These are phyloP conservation scores for Plodia interpunctella DNA, from an alignment of 1,140 invertebrate genomes.

Conservation along the genomic window DNA sequence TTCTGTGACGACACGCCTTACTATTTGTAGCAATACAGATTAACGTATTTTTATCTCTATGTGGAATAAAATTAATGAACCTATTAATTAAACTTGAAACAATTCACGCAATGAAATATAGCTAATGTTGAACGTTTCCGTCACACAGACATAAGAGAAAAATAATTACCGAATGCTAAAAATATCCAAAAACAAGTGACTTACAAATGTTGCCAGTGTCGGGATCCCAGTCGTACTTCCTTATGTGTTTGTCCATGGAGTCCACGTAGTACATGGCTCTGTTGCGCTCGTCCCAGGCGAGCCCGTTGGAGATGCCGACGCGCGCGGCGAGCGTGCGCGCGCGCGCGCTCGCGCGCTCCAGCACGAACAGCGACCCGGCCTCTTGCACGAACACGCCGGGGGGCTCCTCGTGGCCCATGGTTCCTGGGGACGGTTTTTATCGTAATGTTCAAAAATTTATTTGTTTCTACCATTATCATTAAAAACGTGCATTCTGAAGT, in stretches of 20 bases:
- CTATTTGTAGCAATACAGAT: no score
- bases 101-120: no score
- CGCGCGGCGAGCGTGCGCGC: conserved; percentile 42
- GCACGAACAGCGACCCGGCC: conserved; percentile 77
- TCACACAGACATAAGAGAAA: no score
- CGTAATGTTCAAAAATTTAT: no score
- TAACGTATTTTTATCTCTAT: no score
- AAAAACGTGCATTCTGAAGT: no score
- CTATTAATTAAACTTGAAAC: no score
- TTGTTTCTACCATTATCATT: no score
- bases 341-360: conserved; percentile 64
- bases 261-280: conserved; percentile 88
- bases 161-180: no score
- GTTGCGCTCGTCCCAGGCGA: conserved; percentile 86
- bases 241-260: conserved; percentile 80
- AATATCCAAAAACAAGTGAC: conserved; percentile 17
- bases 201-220: conserved; percentile 79
- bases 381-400: conserved; percentile 60
- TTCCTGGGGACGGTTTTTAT: conserved; percentile 80
- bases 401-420: conserved; percentile 80
- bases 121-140: no score
- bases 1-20: no score
- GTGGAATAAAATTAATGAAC: no score
- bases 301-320: conserved; percentile 87
- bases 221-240: conserved; percentile 86